A percentile compares a stretch with the other conserved stretches of the same genome.
Evolutionary conservation across 2,113 vertebrate genomes (phyloP).

Genomic region (Stercorarius parasiticus): DNA sequence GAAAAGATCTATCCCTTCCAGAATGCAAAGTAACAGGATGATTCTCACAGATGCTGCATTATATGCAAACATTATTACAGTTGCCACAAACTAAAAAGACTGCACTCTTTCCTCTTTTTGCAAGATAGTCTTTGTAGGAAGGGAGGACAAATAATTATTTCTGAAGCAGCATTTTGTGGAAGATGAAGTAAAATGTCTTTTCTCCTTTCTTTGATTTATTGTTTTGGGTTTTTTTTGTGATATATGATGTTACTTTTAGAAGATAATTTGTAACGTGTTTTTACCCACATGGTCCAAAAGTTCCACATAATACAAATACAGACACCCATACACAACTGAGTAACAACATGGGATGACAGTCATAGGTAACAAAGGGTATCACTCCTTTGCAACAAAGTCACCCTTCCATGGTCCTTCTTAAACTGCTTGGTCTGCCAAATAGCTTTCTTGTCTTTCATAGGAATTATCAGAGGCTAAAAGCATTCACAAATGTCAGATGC

Average conservation of each 20-base stretch:
- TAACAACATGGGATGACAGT: neutral
- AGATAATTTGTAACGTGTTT: neutral
- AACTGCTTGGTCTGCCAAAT: neutral
- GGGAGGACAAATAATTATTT: neutral
- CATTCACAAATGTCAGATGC: neutral
- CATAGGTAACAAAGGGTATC: neutral
- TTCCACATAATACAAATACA: neutral
- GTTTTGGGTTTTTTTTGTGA: neutral
- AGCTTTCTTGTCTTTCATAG: neutral
- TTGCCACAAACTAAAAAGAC: neutral
- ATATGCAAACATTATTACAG: neutral
- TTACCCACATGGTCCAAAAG: neutral
- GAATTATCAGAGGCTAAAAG: neutral
- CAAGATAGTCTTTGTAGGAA: neutral
- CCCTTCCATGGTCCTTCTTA: neutral
- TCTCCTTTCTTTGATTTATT: neutral
- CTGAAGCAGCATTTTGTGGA: neutral
- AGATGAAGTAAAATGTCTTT: neutral
- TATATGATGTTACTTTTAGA: neutral
- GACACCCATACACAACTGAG: neutral
- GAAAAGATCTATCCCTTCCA: neutral
- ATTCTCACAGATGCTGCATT: neutral
- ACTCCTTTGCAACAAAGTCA: neutral
- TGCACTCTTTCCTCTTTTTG: neutral
- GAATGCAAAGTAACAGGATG: neutral